Evolutionary conservation across 2,888 invertebrate species (phyloP).

Genomic region (Spilosoma lubricipeda): DNA sequence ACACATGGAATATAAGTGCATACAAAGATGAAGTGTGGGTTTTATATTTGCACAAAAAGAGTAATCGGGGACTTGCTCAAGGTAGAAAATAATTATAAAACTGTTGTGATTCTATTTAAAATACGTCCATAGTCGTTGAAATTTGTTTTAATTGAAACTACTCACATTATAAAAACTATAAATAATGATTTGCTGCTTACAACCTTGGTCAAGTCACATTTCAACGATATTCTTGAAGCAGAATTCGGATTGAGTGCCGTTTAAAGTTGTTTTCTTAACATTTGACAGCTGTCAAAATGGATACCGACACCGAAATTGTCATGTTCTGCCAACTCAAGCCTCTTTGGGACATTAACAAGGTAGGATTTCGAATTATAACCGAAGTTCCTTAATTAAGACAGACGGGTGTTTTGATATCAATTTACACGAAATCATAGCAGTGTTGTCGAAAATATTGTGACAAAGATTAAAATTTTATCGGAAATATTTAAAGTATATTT

Average conservation of each 20-base stretch:
- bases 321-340: slow-evolving; percentile 29
- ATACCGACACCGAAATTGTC: slow-evolving; percentile 22
- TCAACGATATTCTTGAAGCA: slow-evolving; percentile 20
- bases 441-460: neutral
- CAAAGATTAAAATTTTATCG: neutral
- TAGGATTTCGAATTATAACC: slow-evolving; percentile 22
- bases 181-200: neutral
- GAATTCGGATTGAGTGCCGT: slow-evolving; percentile 1
- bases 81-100: too few relatives aligned
- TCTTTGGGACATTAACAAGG: slow-evolving; percentile 17
- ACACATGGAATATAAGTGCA: too few relatives aligned
- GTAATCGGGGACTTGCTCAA: too few relatives aligned
- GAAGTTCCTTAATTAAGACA: neutral
- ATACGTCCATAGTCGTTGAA: too few relatives aligned
- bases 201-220: neutral
- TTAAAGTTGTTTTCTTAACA: slow-evolving; percentile 33
- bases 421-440: neutral
- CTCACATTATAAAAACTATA: neutral
- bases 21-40: too few relatives aligned
- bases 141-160: neutral
- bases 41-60: too few relatives aligned
- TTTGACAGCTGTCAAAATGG: slow-evolving; percentile 45
- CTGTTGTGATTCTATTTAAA: too few relatives aligned
- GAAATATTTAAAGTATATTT: too few relatives aligned
- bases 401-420: neutral